Conservation (phyloP, 2,797 vertebrate species). For the Sciaenops ocellatus region DNA sequence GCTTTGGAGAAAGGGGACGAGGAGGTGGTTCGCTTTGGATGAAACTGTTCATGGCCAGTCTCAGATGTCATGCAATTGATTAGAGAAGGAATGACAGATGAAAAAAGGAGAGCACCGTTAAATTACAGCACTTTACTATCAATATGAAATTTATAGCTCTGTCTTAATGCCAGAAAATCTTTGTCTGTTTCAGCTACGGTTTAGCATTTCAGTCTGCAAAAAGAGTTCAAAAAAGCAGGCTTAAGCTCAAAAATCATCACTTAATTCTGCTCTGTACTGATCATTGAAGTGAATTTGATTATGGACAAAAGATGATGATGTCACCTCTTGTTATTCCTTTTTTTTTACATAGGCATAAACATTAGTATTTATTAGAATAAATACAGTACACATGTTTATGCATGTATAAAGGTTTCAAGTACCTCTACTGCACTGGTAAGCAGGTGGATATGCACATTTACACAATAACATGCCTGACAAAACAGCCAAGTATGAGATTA, state of each 20-base stretch:
- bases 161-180: neutral
- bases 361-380: neutral
- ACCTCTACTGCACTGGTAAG: neutral
- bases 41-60: constrained; percentile 2
- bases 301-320: neutral
- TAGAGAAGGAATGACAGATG: neutral
- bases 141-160: constrained; percentile 1
- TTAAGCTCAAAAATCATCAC: neutral
- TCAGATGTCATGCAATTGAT: neutral
- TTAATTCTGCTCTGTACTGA: neutral
- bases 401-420: too few relatives aligned
- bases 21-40: constrained; percentile 16
- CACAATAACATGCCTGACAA: neutral
- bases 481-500: neutral
- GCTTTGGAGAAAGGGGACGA: constrained; percentile 22
- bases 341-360: neutral
- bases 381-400: neutral
- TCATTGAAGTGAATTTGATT: neutral
- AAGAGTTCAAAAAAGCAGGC: neutral
- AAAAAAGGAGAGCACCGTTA: neutral
- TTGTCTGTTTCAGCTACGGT: neutral
- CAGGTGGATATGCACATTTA: neutral
- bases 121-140: neutral
- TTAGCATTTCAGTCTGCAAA: neutral
- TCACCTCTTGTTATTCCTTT: neutral